Conservation (phyloP, 2,888 invertebrate species). For the Platynereis dumerilii region DNA sequence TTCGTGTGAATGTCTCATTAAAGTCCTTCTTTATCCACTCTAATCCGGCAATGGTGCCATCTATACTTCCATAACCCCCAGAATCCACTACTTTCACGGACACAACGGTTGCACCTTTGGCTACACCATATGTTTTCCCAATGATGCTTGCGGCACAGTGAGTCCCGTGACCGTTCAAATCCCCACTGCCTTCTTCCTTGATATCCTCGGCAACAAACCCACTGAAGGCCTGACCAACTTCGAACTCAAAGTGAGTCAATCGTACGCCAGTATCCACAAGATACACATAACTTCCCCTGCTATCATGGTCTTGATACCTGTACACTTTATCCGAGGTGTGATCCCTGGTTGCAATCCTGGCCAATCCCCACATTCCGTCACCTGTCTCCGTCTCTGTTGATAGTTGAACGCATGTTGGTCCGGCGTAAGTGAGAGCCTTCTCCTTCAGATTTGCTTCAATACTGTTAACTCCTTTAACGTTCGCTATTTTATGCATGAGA, state of each 20-base stretch:
- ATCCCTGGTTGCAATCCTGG: no score
- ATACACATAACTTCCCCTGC: neutral
- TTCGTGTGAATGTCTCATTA: no score
- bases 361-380: no score
- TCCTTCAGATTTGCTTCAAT: no score
- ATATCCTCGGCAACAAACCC: neutral
- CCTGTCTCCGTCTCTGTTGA: no score
- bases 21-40: no score
- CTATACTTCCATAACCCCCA: neutral
- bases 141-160: neutral
- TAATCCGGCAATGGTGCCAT: no score
- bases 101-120: neutral
- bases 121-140: slow-evolving; percentile 4
- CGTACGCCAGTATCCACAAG: neutral
- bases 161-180: slow-evolving; percentile 2
- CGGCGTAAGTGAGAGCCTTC: no score
- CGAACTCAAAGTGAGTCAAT: neutral
- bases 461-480: no score
- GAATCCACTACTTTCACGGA: neutral
- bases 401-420: no score
- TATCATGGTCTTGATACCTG: neutral
- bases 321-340: neutral
- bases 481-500: no score
- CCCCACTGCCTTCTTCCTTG: neutral
- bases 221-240: neutral